phyloP scores from a whole-genome alignment of 2,113 vertebrate species.

The Pseudolaguvia tuberculata region DNA sequence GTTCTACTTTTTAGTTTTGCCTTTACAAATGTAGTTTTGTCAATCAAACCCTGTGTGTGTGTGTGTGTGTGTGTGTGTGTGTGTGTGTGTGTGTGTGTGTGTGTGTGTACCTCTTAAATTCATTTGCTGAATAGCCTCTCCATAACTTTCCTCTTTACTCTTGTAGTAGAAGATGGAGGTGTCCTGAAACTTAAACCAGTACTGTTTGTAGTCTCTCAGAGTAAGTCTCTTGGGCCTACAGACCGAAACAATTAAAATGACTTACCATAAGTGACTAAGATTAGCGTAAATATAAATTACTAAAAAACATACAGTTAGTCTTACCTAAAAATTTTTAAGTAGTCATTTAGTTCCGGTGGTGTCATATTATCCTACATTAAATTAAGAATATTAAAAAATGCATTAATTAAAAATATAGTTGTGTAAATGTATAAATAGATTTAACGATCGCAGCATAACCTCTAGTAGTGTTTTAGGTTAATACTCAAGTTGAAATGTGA shows the following conservation, averaged over 20 bases:
- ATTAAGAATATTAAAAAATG: no score
- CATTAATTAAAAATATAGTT: no score
- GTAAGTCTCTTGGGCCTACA: conserved; percentile 82
- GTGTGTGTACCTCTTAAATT: no score
- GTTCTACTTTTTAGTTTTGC: no score
- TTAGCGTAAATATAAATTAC: neutral
- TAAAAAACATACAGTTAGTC: neutral
- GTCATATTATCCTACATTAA: conserved; percentile 68
- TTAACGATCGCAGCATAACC: no score
- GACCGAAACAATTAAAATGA: conserved; percentile 4
- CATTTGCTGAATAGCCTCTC: conserved; percentile 84
- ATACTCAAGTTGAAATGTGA: no score
- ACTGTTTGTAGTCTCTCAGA: conserved; percentile 84
- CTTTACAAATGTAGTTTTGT: neutral
- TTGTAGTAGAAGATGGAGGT: conserved; percentile 85
- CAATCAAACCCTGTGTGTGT: neutral
- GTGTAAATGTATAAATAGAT: no score
- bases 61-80: conserved; percentile 7
- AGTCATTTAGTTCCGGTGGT: conserved; percentile 75
- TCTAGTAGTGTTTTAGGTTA: no score
- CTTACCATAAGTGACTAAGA: neutral
- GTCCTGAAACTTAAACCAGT: conserved; percentile 87
- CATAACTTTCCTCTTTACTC: conserved; percentile 77
- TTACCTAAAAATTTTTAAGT: conserved; percentile 83
- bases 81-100: conserved; percentile 71